Percentiles rank a stretch among this genome's conserved stretches.
These are phyloP conservation scores for Blera fallax DNA, from an alignment of 2,888 invertebrate species.

Conservation along the genomic window DNA sequence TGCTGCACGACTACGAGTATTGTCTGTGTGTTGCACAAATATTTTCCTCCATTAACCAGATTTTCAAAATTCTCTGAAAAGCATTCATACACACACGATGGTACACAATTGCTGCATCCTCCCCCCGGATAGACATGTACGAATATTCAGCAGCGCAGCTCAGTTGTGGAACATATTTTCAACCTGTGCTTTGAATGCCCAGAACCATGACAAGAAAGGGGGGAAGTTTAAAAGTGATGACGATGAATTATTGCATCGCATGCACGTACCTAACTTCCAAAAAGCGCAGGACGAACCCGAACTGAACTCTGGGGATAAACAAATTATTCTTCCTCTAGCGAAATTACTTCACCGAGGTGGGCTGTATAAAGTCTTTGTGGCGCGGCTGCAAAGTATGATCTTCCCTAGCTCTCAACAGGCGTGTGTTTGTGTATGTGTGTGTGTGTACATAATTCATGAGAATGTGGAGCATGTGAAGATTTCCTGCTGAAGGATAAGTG, in stretches of 20 bases:
- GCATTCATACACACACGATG: constrained; percentile 11
- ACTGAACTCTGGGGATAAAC: constrained; percentile 43
- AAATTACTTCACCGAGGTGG: constrained; percentile 31
- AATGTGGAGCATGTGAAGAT: constrained; percentile 51
- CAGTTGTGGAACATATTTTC: constrained; percentile 26
- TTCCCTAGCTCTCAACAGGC: background rate
- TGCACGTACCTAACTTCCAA: background rate
- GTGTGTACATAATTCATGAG: constrained; percentile 34
- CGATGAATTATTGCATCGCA: constrained; percentile 54
- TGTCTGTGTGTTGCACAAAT: constrained; percentile 64
- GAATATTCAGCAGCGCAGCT: too few species aligned
- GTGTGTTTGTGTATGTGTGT: background rate
- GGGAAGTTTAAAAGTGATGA: constrained; percentile 61
- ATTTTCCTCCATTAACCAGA: constrained; percentile 67
- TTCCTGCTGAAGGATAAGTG: constrained; percentile 20
- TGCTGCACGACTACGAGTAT: constrained; percentile 18
- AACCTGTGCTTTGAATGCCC: background rate
- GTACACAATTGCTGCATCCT: constrained; percentile 25
- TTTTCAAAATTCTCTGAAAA: constrained; percentile 57
- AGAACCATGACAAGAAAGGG: background rate
- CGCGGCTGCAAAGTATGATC: constrained; percentile 3
- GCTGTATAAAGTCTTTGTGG: constrained; percentile 24
- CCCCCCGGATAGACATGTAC: background rate
- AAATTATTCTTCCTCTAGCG: constrained; percentile 55
- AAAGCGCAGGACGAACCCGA: background rate